A percentile compares a stretch with the other conserved stretches of the same genome.
These are phyloP conservation scores for Sorex araneus DNA, from an alignment of 2,113 vertebrate species.

Conservation along the genomic window DNA sequence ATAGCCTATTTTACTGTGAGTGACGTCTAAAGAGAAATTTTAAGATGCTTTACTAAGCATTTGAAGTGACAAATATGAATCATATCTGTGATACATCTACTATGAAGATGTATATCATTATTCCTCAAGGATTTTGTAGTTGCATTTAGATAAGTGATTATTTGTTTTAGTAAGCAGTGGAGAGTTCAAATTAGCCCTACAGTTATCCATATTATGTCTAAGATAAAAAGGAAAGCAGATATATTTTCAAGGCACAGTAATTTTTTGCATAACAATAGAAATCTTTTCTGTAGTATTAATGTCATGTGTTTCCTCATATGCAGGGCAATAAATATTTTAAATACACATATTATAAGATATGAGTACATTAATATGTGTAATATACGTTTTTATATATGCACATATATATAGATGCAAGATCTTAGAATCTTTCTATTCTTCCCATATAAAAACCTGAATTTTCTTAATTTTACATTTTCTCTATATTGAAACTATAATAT, in stretches of 20 bases:
- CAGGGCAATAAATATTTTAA: too few species aligned
- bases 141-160: not conserved
- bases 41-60: not conserved
- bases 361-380: too few species aligned
- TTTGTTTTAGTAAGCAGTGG: slow-evolving; percentile 50
- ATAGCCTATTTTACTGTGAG: not conserved
- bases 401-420: too few species aligned
- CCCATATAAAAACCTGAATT: not conserved
- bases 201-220: not conserved
- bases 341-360: too few species aligned
- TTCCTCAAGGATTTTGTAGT: slow-evolving; percentile 1
- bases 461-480: too few species aligned
- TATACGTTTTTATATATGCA: too few species aligned
- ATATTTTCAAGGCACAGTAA: not conserved
- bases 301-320: too few species aligned
- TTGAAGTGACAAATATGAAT: not conserved
- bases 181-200: not conserved
- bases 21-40: not conserved
- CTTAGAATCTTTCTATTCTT: too few species aligned
- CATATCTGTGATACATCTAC: not conserved
- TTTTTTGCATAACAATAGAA: not conserved
- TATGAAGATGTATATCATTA: not conserved
- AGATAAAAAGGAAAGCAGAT: not conserved
- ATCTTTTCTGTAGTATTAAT: not conserved
- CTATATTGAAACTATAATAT: too few species aligned